Percentiles rank a stretch among this genome's conserved stretches.
These are phyloP conservation scores for Sphaerodactylus townsendi DNA, from an alignment of 2,113 vertebrate species.

Conservation along the genomic window DNA sequence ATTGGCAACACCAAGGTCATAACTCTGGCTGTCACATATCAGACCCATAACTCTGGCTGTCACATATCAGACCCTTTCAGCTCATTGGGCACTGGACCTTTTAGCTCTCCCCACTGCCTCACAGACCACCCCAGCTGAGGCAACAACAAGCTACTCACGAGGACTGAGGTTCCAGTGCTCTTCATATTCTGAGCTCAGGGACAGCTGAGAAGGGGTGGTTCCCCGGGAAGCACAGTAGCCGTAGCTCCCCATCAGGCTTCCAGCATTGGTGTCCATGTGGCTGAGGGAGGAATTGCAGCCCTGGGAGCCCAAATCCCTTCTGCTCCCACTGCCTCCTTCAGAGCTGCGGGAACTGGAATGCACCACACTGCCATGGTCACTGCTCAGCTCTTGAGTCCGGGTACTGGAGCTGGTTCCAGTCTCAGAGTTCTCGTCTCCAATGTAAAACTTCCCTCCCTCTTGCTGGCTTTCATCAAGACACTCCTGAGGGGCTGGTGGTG, in stretches of 20 bases:
- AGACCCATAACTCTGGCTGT: too few relatives aligned
- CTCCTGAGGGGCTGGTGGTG: constrained; percentile 36
- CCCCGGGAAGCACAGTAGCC: constrained; percentile 12
- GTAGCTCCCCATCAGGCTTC: constrained; percentile 65
- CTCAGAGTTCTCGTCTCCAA: constrained; percentile 48
- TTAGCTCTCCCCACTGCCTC: background rate
- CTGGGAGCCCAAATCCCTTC: constrained; percentile 33
- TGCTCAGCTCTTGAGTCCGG: constrained; percentile 39
- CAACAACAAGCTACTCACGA: constrained; percentile 52
- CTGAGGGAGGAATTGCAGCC: constrained; percentile 44
- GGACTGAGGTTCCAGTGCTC: constrained; percentile 65
- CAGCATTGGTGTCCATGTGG: constrained; percentile 37
- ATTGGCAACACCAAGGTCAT: too few relatives aligned
- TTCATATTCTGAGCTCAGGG: constrained; percentile 19
- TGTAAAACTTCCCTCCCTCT: constrained; percentile 65
- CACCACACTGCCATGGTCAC: background rate
- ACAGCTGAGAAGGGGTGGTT: constrained; percentile 44
- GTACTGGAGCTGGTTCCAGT: constrained; percentile 49
- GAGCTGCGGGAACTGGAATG: constrained; percentile 54
- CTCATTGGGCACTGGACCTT: too few relatives aligned
- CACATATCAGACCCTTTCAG: too few relatives aligned
- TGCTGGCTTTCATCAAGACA: constrained; percentile 49
- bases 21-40: too few relatives aligned
- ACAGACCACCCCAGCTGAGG: background rate
- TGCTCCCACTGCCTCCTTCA: constrained; percentile 4